These are phyloP conservation scores for Dryocosmus kuriphilus DNA, from an alignment of 2,888 invertebrate species.

Conservation along the genomic window DNA sequence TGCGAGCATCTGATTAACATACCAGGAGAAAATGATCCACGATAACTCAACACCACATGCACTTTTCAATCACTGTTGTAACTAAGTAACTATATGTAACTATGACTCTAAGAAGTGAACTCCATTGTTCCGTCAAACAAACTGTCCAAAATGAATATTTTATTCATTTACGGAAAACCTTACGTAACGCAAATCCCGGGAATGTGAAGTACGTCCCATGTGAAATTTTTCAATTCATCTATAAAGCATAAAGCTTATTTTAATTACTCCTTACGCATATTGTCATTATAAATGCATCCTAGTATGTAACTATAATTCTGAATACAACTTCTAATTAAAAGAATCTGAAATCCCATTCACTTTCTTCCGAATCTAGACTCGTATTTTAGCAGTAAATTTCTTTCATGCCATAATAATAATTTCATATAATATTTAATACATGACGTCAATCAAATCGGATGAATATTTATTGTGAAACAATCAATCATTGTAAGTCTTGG, in stretches of 20 bases:
- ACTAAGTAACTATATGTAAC: conserved; percentile 20
- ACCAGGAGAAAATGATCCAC: conserved; percentile 9
- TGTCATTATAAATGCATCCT: neutral
- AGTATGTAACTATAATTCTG: neutral
- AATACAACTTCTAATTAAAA: neutral
- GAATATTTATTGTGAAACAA: neutral
- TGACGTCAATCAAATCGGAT: neutral
- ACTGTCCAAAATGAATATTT: conserved; percentile 21
- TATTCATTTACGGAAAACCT: conserved; percentile 15
- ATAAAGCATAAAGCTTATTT: neutral
- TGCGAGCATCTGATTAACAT: conserved; percentile 26
- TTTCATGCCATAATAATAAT: neutral
- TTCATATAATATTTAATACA: neutral
- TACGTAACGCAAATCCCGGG: neutral
- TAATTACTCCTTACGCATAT: neutral
- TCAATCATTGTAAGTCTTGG: neutral
- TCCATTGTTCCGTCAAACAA: conserved; percentile 29
- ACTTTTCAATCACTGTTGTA: conserved; percentile 23
- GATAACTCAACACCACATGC: conserved; percentile 11
- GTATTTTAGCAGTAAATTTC: neutral
- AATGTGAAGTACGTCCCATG: neutral
- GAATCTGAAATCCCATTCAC: neutral
- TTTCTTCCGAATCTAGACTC: neutral
- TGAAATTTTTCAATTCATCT: neutral
- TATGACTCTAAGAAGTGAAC: conserved; percentile 7